Base-by-base conservation (phyloP, 37 sponge, comb jelly and placozoan species). In the Spongilla lacustris region DNA sequence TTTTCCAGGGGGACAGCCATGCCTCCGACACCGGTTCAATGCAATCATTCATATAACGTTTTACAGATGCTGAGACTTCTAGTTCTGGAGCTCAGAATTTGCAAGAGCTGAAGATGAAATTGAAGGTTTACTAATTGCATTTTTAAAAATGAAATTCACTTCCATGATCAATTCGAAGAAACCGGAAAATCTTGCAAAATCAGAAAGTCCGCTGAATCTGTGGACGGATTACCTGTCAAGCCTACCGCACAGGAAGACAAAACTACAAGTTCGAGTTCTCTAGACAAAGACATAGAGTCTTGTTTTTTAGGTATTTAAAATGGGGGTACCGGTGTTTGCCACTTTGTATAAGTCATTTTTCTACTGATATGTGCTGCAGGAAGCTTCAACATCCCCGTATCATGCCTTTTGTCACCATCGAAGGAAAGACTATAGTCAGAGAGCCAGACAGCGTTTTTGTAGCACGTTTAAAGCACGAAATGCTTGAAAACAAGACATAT, bases 401-500 rank as follows among this genome's bases (percentile, higher is more conserved):
- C 29, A 4, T 72, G 73, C 31, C 29, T 32, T 32, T 10, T 33
- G 12, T 32, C 73, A 25, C 21, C 73, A 11, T 27, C 73, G 1
- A 58, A 58, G 19, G 19, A 58, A 14, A 58, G 19, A 6, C 12
- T 14, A 41, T 41, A 14, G 58, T 58, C 19, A 6, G 58, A 17
- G 58, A 58, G 19, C 58, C 58, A 6, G 58, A 58, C 19, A 6
- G 19, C 58, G 19, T 17, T 14, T 58, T 58, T 17, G 19, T 58
- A 17, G 58, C 58, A 17, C 19, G 58, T 14, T 58, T 58, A 58
- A 58, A 58, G 19, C 12, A 6, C 19, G 58, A 58, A 58, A 58
- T 58, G 85, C 4, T 84, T 2, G 26, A 13, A 3, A 84, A 84
- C 68, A 68, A 68, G 32, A 84, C 85, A 22, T 31, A 23, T 84